Evolutionary conservation across 2,113 vertebrate species (phyloP), one percentile per base, ranked within the genome.

Genomic region (Helogale parvula): DNA sequence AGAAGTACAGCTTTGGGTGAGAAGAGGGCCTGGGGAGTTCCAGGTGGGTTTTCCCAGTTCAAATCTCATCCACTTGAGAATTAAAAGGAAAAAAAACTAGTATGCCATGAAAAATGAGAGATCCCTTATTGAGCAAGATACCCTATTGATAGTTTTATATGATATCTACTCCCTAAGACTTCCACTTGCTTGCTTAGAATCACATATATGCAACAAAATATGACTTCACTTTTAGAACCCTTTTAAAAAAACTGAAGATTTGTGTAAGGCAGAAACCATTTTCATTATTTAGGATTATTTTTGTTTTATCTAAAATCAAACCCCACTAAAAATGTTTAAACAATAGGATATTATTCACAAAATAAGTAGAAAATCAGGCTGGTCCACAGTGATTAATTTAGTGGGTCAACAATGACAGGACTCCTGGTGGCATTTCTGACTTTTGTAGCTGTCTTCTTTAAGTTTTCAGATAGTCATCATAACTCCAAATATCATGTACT

Each of bases 261-360:
- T 84, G 27, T 88, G 5, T 52, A 71, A 72, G 52, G 76, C 15
- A 79, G 41, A 94, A 33, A 65, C 35, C 17, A 68, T 52, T 3
- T 71, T 12, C 35, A 63, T 63, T 41, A 68, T 65, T 74, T 76
- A 45, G 19, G 45, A 80, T 77, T 65, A 72, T 52, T 85, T n/a
- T 86, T 38, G 14, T 96, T 94, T 96, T n/a, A 92, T 47, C 29
- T 54, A 89, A 81, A 52, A 92, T 31, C 66, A 35, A 71, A 79
- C 31, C 13, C 33, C 16, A n/a, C 33, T n/a, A 82, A 95, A 95
- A 83, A 69, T 35, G 21, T 29, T 90, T 86, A 60, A 94, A 47
- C 14, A 66, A 38, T 47, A 80, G 74, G n/a, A 2, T 31, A n/a
- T 72, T 83, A 69, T 63, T 84, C 16, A 74, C 57, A 76, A 81